Conservation (phyloP, 2,888 invertebrate genomes). For the Acronicta aceris region DNA sequence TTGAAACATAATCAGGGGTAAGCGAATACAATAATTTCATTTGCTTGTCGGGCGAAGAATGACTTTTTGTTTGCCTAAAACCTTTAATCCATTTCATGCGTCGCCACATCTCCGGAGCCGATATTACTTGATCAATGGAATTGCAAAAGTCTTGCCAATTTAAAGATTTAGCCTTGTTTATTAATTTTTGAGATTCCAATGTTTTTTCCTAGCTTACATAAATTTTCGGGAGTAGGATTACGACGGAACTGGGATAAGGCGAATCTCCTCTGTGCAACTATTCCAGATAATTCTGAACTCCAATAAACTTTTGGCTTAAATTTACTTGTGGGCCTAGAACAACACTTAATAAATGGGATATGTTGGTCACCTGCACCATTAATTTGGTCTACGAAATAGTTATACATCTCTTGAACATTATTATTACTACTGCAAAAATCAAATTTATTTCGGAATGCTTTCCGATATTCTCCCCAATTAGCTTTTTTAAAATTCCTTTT, state of each 20-base stretch:
- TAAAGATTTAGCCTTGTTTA: slow-evolving; percentile 26
- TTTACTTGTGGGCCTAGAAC: slow-evolving; percentile 12
- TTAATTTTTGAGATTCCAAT: slow-evolving; percentile 15
- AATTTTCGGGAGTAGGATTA: slow-evolving; percentile 48
- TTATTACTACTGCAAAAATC: not conserved
- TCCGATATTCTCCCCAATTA: not conserved
- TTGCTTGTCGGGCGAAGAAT: not conserved
- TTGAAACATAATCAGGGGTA: slow-evolving; percentile 6
- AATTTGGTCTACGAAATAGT: not conserved
- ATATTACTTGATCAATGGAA: slow-evolving; percentile 18
- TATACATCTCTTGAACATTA: slow-evolving; percentile 6
- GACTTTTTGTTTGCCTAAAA: not conserved
- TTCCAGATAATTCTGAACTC: slow-evolving; percentile 35
- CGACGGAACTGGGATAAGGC: slow-evolving; percentile 40
- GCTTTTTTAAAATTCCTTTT: slow-evolving; percentile 6
- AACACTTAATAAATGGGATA: slow-evolving; percentile 8
- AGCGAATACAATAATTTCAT: slow-evolving; percentile 3
- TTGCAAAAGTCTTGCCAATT: slow-evolving; percentile 33
- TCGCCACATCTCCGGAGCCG: slow-evolving; percentile 2
- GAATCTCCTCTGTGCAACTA: slow-evolving; percentile 47
- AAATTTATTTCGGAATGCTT: not conserved
- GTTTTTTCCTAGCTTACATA: slow-evolving; percentile 24
- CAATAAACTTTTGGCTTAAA: slow-evolving; percentile 54
- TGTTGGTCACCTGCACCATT: not conserved
- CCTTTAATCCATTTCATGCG: slow-evolving; percentile 12